phyloP scores from a whole-genome alignment of 2,113 vertebrate species.

The Otis tarda region DNA sequence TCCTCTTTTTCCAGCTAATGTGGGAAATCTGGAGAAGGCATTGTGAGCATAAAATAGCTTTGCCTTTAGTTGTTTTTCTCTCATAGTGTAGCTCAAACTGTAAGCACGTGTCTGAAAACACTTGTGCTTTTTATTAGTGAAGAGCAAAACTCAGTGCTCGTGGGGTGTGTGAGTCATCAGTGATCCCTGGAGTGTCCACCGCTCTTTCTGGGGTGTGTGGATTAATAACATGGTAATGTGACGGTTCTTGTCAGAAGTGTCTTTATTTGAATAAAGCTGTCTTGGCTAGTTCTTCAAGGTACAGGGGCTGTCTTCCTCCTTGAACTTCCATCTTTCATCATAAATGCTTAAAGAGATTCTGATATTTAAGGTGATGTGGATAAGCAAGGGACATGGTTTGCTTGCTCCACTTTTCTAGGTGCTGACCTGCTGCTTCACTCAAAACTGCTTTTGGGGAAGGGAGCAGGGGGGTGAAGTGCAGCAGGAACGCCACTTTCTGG shows the following conservation, averaged over 20 bases:
- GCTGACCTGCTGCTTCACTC: not conserved
- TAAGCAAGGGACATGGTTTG: fast-evolving
- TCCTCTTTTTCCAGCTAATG: not conserved
- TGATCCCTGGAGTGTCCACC: not conserved
- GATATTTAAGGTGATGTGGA: not conserved
- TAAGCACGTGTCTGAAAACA: not conserved
- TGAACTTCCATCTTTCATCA: not conserved
- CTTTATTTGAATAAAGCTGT: not conserved
- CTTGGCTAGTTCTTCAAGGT: not conserved
- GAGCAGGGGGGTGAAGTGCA: not conserved
- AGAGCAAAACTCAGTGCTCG: not conserved
- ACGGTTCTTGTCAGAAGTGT: not conserved
- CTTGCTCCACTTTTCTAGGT: not conserved
- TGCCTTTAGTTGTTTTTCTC: not conserved
- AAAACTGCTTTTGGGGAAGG: not conserved
- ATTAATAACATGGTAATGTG: not conserved
- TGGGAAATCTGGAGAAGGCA: not conserved
- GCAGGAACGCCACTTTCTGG: not conserved
- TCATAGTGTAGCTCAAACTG: not conserved
- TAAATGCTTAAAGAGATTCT: not conserved
- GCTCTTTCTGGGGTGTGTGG: not conserved
- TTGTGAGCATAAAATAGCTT: not conserved
- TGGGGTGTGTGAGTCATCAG: not conserved
- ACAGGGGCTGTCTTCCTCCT: not conserved
- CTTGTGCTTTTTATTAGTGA: not conserved